Evolutionary conservation across 2,797 vertebrate species (phyloP).

Genomic region (Tokudaia muenninki): DNA sequence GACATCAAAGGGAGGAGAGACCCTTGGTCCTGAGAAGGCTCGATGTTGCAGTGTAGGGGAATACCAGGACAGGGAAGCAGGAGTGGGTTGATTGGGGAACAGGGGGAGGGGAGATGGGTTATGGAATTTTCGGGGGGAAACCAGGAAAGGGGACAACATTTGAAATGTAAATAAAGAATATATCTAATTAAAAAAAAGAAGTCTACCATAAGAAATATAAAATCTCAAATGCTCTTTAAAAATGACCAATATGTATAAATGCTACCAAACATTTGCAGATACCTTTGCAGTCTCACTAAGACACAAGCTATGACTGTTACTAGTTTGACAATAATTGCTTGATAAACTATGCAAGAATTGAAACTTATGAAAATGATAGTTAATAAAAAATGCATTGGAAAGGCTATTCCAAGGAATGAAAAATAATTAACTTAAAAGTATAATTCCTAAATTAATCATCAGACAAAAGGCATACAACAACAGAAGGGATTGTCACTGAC

Average conservation of each 20-base stretch:
- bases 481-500: background rate
- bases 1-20: too few relatives aligned
- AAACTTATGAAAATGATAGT: constrained; percentile 55
- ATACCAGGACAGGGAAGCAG: too few relatives aligned
- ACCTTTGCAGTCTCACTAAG: constrained; percentile 14
- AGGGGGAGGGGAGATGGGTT: too few relatives aligned
- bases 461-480: constrained; percentile 50
- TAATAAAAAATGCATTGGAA: constrained; percentile 40
- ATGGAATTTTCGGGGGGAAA: too few relatives aligned
- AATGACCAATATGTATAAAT: constrained; percentile 45
- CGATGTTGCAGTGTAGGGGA: too few relatives aligned
- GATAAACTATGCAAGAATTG: constrained; percentile 36
- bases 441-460: background rate
- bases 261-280: constrained; percentile 44
- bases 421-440: constrained; percentile 31
- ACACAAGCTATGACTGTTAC: constrained; percentile 19
- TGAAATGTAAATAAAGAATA: too few relatives aligned
- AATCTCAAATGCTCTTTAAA: constrained; percentile 43
- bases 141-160: too few relatives aligned
- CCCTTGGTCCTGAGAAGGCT: too few relatives aligned
- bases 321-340: constrained; percentile 36
- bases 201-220: constrained; percentile 31
- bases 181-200: background rate
- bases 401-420: constrained; percentile 57
- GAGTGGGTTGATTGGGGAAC: too few relatives aligned